Percentiles rank a stretch among this genome's conserved stretches.
These are phyloP conservation scores for Lithophane semibrunnea DNA, from an alignment of 2,888 invertebrate genomes.

Conservation along the genomic window DNA sequence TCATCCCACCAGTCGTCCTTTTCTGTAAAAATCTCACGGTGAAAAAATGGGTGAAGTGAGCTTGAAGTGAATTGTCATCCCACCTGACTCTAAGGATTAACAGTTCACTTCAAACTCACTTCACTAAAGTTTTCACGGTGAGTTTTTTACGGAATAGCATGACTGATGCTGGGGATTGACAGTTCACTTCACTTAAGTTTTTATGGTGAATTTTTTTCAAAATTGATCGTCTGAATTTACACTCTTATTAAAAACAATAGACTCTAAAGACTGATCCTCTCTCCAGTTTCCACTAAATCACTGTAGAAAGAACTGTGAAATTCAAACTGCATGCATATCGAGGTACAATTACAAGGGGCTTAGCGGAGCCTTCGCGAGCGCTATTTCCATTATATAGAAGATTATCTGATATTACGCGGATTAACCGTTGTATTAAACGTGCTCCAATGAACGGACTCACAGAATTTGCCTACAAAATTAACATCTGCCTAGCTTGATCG, in stretches of 20 bases:
- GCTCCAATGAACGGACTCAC: constrained; percentile 44
- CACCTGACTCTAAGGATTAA: background rate
- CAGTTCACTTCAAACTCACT: background rate
- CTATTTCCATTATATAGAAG: constrained; percentile 64
- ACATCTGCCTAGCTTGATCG: constrained; percentile 6
- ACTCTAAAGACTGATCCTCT: constrained; percentile 2
- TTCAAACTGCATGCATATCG: constrained; percentile 61
- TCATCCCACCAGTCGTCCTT: background rate
- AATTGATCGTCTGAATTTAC: background rate
- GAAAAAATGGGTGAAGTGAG: background rate
- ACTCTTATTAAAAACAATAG: background rate
- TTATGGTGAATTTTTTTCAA: background rate
- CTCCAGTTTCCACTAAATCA: constrained; percentile 27
- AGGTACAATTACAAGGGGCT: constrained; percentile 65
- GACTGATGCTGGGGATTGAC: background rate
- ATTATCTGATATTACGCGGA: constrained; percentile 67
- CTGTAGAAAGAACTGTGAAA: constrained; percentile 47
- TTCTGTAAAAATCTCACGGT: background rate
- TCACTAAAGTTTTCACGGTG: background rate
- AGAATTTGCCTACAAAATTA: constrained; percentile 54
- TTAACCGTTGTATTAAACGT: constrained; percentile 62
- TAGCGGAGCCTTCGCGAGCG: constrained; percentile 57
- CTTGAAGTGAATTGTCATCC: background rate
- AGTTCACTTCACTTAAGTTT: background rate
- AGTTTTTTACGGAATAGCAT: background rate